These are phyloP conservation scores for Pristis pectinata DNA, from an alignment of 2,797 vertebrate species.

Conservation along the genomic window DNA sequence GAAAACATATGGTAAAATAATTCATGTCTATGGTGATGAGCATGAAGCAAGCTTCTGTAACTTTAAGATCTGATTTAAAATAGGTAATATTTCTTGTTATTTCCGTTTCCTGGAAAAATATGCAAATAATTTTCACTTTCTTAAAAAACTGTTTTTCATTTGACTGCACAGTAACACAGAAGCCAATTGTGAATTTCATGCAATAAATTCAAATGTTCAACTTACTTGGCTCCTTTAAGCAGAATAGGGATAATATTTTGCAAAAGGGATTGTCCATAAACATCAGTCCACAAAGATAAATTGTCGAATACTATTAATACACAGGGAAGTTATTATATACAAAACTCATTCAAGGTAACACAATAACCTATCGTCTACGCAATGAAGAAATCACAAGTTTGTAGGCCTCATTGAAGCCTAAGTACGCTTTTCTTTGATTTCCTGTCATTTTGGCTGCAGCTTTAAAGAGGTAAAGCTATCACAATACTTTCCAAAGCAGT, in stretches of 20 bases:
- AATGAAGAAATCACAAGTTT: background rate
- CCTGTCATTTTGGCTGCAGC: background rate
- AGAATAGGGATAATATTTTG: background rate
- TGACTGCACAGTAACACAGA: background rate
- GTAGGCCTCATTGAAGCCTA: background rate
- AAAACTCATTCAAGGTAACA: background rate
- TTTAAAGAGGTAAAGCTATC: background rate
- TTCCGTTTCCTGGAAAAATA: background rate
- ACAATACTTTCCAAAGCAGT: background rate
- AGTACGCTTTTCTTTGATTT: background rate
- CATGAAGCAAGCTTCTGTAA: background rate
- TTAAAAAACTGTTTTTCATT: background rate
- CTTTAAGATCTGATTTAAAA: background rate
- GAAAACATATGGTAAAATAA: background rate
- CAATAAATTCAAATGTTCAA: background rate
- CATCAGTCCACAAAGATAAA: background rate
- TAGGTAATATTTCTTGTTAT: background rate
- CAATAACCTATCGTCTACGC: background rate
- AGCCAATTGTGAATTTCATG: background rate
- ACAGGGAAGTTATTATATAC: background rate
- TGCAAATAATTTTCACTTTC: background rate
- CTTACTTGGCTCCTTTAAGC: background rate
- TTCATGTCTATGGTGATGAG: background rate
- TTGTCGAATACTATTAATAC: background rate
- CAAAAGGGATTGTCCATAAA: background rate